Conservation (phyloP, 2,888 invertebrate species). For the Eupelmus urozonus region DNA sequence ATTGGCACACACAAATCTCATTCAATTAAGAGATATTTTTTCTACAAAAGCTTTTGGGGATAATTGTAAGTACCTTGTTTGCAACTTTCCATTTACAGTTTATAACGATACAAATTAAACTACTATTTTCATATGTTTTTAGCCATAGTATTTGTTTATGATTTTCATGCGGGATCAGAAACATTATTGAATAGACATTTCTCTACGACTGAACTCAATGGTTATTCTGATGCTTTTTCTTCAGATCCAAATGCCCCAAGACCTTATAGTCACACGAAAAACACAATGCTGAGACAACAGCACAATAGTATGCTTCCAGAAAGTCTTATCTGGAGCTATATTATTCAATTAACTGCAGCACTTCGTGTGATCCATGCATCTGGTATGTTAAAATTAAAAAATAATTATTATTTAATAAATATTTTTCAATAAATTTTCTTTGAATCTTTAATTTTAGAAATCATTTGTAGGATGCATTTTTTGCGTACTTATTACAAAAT, state of each 20-base stretch:
- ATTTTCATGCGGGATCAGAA: conserved; percentile 94
- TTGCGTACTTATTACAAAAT: no score
- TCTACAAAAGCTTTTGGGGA: conserved; percentile 97
- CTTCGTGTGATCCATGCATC: conserved; percentile 92
- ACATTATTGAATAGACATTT: conserved; percentile 93
- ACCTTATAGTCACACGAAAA: conserved; percentile 90
- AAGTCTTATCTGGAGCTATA: conserved; percentile 94
- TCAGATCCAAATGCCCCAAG: conserved; percentile 89
- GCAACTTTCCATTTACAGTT: neutral
- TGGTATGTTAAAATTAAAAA: conserved; percentile 67
- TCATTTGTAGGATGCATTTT: no score
- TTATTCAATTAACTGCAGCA: conserved; percentile 96
- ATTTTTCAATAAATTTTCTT: neutral
- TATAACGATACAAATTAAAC: conserved; percentile 11
- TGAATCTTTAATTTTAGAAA: no score
- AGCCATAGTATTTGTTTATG: conserved; percentile 98
- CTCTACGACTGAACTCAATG: conserved; percentile 81
- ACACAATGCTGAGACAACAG: conserved; percentile 87
- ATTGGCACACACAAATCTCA: conserved; percentile 95
- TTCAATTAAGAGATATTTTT: conserved; percentile 94
- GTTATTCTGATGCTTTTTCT: conserved; percentile 88
- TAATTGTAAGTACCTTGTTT: conserved; percentile 86
- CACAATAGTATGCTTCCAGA: conserved; percentile 90
- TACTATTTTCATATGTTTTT: conserved; percentile 70
- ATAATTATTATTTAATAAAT: neutral